Evolutionary conservation across 2,797 vertebrate genomes (phyloP).

Genomic region (Gallinago stenura): DNA sequence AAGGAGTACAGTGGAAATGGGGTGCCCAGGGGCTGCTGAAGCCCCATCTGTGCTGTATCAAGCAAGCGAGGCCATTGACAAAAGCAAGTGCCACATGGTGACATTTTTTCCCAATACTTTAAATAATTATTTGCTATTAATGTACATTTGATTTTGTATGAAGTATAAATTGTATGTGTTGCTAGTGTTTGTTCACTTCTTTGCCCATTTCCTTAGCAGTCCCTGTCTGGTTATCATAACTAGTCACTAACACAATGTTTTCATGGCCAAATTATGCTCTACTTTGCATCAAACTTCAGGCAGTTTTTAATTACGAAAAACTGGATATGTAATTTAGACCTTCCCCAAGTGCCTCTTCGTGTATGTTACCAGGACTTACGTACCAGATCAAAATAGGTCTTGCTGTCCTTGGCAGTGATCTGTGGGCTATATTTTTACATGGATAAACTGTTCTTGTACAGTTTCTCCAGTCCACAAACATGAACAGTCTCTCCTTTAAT

Average conservation of each 20-base stretch:
- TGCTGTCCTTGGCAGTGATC: neutral
- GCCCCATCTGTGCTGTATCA: neutral
- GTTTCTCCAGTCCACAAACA: neutral
- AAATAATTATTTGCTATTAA: neutral
- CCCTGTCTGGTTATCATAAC: neutral
- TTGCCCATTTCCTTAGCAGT: neutral
- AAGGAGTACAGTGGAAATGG: neutral
- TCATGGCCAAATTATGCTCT: neutral
- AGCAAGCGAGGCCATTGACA: neutral
- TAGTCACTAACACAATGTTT: neutral
- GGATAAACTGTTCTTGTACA: constrained; percentile 18
- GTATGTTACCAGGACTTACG: neutral
- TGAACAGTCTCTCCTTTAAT: neutral
- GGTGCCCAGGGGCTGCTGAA: neutral
- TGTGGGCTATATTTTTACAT: neutral
- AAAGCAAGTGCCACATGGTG: neutral
- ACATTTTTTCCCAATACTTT: neutral
- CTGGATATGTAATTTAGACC: neutral
- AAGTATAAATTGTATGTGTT: neutral
- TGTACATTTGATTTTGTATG: neutral
- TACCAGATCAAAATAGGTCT: neutral
- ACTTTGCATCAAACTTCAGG: neutral
- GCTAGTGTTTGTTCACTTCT: neutral
- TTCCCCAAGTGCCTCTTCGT: neutral
- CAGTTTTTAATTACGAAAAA: neutral